Conservation (phyloP, 2,888 invertebrate genomes). For the Drosophila flavopinicola region DNA sequence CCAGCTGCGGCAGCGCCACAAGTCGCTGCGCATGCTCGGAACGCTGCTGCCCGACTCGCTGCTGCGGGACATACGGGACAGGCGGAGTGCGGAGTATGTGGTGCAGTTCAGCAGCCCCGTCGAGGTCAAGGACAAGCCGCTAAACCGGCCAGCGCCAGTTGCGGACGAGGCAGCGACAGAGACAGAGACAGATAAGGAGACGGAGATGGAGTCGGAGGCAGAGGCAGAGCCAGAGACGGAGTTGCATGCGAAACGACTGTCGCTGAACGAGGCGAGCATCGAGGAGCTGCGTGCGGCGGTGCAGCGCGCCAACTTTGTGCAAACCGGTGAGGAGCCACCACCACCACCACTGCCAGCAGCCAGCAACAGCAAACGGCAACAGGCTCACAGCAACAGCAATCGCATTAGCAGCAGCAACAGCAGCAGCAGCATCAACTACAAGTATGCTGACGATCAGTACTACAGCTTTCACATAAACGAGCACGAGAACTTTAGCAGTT, state of each 20-base stretch:
- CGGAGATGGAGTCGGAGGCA: neutral
- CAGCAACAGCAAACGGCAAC: neutral
- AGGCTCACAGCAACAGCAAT: constrained; percentile 10
- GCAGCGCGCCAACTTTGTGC: constrained; percentile 70
- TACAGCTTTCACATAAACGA: constrained; percentile 94
- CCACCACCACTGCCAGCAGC: constrained; percentile 25
- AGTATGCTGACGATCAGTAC: constrained; percentile 91
- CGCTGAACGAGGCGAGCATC: constrained; percentile 70
- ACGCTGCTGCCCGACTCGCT: constrained; percentile 86
- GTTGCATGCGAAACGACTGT: constrained; percentile 42
- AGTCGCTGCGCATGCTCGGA: constrained; percentile 65
- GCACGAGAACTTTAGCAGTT: constrained; percentile 82
- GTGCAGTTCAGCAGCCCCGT: constrained; percentile 56
- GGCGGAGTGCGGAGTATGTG: constrained; percentile 76
- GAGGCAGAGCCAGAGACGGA: neutral
- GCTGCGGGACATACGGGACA: constrained; percentile 89
- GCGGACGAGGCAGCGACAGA: constrained; percentile 5
- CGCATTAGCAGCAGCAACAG: constrained; percentile 1
- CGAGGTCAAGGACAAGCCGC: constrained; percentile 54
- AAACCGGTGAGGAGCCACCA: constrained; percentile 65
- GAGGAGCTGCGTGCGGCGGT: constrained; percentile 72
- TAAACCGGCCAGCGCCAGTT: constrained; percentile 16
- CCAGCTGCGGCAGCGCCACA: constrained; percentile 74
- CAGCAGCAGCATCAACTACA: constrained; percentile 60
- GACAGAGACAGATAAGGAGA: constrained; percentile 1